Evolutionary conservation across 2,797 vertebrate genomes (phyloP).

Genomic region (Diceros bicornis): DNA sequence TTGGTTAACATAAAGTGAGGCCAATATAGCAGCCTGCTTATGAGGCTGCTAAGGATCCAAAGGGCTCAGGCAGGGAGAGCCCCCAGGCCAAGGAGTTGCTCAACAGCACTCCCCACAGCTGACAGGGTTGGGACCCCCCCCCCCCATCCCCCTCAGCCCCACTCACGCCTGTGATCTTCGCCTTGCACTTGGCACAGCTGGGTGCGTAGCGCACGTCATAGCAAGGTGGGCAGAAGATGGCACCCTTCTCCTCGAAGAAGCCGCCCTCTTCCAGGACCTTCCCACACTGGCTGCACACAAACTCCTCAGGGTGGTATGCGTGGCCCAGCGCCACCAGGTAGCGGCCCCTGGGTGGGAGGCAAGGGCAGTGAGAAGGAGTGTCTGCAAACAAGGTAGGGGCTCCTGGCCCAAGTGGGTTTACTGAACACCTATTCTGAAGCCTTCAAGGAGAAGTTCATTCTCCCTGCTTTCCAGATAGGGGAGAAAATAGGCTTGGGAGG

Average conservation of each 20-base stretch:
- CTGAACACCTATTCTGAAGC: background rate
- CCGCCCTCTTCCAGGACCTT: constrained; percentile 96
- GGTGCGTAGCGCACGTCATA: constrained; percentile 96
- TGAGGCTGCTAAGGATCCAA: background rate
- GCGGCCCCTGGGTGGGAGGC: constrained; percentile 91
- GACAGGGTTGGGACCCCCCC: background rate
- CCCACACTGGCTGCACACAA: constrained; percentile 97
- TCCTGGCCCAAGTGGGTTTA: background rate
- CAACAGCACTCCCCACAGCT: accelerated
- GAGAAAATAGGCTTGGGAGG: background rate
- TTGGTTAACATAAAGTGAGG: background rate
- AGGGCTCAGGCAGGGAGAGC: background rate
- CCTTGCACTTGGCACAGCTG: constrained; percentile 98
- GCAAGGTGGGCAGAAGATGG: constrained; percentile 97
- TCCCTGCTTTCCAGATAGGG: background rate
- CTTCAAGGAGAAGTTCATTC: background rate
- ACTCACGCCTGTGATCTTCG: constrained; percentile 97
- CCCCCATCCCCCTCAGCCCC: background rate
- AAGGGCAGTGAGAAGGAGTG: background rate
- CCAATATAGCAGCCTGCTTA: background rate
- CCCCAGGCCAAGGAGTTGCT: background rate
- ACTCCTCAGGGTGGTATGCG: constrained; percentile 99
- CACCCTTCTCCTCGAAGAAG: constrained; percentile 98
- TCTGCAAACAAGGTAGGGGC: background rate
- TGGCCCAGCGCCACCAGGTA: constrained; percentile 97